Percentiles rank a stretch among this genome's conserved stretches.
Conservation (phyloP, 2,797 vertebrate species). For the Acrocephalus scirpaceus region DNA sequence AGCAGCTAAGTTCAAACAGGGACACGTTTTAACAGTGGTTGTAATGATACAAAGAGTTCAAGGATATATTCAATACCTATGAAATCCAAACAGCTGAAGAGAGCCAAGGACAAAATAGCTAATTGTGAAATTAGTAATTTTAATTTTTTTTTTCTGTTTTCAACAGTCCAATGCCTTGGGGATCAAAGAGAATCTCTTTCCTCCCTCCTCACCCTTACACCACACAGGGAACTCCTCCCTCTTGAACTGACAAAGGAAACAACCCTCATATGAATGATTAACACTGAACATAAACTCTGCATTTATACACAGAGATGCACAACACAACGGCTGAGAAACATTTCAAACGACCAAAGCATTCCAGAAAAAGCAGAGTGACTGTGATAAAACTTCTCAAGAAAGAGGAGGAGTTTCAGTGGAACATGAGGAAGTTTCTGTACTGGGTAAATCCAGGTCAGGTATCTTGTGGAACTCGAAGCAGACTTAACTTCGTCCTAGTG, state of each 20-base stretch:
- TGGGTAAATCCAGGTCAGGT: slow-evolving; percentile 13
- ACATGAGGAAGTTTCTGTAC: neutral
- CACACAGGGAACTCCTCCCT: neutral
- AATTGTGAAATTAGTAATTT: neutral
- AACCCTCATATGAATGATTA: neutral
- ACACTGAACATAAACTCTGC: neutral
- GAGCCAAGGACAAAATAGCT: neutral
- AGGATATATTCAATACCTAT: neutral
- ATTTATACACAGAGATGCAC: neutral
- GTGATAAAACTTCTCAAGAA: neutral
- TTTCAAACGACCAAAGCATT: neutral
- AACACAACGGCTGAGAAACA: neutral
- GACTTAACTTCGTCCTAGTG: neutral
- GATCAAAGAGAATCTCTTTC: neutral
- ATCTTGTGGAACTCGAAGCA: neutral
- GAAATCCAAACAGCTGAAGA: neutral
- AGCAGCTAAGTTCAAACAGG: neutral
- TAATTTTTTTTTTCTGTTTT: neutral
- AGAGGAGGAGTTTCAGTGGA: slow-evolving; percentile 4
- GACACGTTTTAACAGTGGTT: neutral
- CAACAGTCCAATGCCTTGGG: neutral
- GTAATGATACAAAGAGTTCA: neutral
- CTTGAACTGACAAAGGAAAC: neutral
- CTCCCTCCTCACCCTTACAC: neutral
- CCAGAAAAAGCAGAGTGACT: neutral